A percentile compares a stretch with the other conserved stretches of the same genome.
These are phyloP conservation scores for Eidolon dupreanum DNA, from an alignment of 2,797 vertebrate genomes.

Conservation along the genomic window DNA sequence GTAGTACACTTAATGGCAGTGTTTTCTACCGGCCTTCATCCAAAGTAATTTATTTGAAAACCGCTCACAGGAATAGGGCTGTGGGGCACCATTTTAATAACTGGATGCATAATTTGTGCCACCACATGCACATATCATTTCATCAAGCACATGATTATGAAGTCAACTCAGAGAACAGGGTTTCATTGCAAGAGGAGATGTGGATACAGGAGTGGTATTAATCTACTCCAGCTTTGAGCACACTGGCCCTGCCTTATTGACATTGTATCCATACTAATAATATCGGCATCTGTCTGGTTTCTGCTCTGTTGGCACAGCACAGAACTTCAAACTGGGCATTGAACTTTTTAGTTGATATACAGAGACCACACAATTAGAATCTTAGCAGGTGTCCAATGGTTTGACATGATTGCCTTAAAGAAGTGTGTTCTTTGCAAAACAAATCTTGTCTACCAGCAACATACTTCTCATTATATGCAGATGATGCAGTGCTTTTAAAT, in stretches of 20 bases:
- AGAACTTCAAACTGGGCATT: background rate
- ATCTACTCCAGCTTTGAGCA: background rate
- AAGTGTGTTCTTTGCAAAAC: background rate
- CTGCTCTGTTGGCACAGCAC: background rate
- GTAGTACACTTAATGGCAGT: conserved; percentile 4
- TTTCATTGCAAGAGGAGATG: background rate
- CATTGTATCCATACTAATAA: background rate
- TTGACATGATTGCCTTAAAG: background rate
- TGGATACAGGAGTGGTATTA: background rate
- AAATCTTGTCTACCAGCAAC: background rate
- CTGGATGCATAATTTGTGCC: conserved; percentile 33
- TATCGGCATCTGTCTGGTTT: background rate
- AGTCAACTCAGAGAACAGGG: conserved; percentile 31
- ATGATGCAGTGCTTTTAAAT: background rate
- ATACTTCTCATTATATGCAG: background rate
- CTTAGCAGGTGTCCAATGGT: background rate
- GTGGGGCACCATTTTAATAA: conserved; percentile 56
- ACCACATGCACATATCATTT: background rate
- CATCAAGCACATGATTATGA: conserved; percentile 13
- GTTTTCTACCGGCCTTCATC: conserved; percentile 24
- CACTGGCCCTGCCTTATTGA: background rate
- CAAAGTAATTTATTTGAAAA: conserved; percentile 67
- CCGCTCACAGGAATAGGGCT: background rate
- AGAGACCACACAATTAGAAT: background rate
- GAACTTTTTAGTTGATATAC: background rate